Evolutionary conservation across 1,140 invertebrate genomes (phyloP).

Genomic region (Conus ventricosus): DNA sequence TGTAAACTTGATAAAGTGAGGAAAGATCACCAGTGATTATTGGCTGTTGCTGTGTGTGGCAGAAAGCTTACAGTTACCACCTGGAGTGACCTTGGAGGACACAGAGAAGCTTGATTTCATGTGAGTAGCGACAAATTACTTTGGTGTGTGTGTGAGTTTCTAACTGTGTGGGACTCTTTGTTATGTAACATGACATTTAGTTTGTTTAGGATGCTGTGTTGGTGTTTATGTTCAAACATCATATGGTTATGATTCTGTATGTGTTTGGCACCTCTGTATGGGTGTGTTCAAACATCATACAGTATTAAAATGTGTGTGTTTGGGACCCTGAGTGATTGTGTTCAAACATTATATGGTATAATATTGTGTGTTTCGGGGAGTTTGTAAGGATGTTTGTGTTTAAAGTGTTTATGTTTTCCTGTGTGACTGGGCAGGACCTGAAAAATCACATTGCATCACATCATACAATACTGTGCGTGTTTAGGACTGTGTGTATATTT

Average conservation of each 20-base stretch:
- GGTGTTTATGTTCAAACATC: neutral
- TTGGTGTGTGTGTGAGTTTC: neutral
- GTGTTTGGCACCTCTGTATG: neutral
- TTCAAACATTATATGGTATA: neutral
- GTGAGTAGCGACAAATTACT: slow-evolving; percentile 35
- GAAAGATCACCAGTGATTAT: too few relatives aligned
- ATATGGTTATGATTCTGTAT: neutral
- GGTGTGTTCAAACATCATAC: neutral
- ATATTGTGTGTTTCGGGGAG: too few relatives aligned
- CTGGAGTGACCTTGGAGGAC: slow-evolving; percentile 54
- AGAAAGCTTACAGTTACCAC: slow-evolving; percentile 65
- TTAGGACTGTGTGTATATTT: too few relatives aligned
- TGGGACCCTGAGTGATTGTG: neutral
- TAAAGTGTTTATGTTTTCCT: neutral
- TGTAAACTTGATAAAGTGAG: too few relatives aligned
- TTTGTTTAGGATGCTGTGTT: neutral
- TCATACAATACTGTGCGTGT: too few relatives aligned
- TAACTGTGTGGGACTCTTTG: neutral
- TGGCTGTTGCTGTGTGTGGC: slow-evolving; percentile 22
- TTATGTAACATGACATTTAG: neutral
- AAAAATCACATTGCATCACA: too few relatives aligned
- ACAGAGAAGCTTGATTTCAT: slow-evolving; percentile 57
- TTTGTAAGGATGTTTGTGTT: neutral
- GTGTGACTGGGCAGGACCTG: neutral
- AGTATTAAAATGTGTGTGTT: neutral